Evolutionary conservation across 1,140 invertebrate species (phyloP).

Genomic region (Zaprionus ornatus): DNA sequence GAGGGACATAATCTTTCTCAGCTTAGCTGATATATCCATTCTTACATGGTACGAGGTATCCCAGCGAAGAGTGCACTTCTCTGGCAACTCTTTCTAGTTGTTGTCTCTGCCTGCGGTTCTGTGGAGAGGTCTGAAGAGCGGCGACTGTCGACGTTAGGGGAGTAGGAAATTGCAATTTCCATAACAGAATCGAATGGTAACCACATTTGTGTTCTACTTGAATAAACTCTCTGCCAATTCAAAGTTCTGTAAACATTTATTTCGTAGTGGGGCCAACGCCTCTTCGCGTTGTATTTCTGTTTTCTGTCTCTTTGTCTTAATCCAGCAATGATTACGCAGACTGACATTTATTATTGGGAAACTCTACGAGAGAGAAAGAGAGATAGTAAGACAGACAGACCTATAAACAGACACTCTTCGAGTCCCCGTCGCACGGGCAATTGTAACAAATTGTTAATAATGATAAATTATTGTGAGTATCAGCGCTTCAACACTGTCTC

Average conservation of each 20-base stretch:
- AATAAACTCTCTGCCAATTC: slow-evolving; percentile 25
- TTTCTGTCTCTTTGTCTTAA: slow-evolving; percentile 5
- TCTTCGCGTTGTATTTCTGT: background rate
- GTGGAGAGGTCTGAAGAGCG: slow-evolving; percentile 1
- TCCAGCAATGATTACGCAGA: slow-evolving; percentile 13
- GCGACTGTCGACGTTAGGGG: slow-evolving; percentile 19
- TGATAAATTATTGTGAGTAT: slow-evolving; percentile 54
- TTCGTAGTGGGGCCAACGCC: background rate
- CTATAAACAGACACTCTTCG: background rate
- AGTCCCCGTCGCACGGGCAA: slow-evolving; percentile 9
- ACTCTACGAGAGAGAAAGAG: background rate
- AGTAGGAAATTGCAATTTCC: slow-evolving; percentile 70
- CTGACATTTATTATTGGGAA: slow-evolving; percentile 11
- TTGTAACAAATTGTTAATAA: slow-evolving; percentile 50
- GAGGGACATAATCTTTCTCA: no score
- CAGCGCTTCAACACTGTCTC: slow-evolving; percentile 16
- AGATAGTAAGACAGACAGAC: background rate
- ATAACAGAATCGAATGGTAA: slow-evolving; percentile 33
- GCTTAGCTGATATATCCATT: no score
- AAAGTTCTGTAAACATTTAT: slow-evolving; percentile 14
- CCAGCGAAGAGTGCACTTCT: background rate
- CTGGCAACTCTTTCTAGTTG: background rate
- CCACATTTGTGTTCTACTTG: slow-evolving; percentile 28
- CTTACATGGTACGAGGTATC: background rate
- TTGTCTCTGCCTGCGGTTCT: background rate